phyloP scores from a whole-genome alignment of 2,797 vertebrate genomes.

The Halcyon chelicuti region DNA sequence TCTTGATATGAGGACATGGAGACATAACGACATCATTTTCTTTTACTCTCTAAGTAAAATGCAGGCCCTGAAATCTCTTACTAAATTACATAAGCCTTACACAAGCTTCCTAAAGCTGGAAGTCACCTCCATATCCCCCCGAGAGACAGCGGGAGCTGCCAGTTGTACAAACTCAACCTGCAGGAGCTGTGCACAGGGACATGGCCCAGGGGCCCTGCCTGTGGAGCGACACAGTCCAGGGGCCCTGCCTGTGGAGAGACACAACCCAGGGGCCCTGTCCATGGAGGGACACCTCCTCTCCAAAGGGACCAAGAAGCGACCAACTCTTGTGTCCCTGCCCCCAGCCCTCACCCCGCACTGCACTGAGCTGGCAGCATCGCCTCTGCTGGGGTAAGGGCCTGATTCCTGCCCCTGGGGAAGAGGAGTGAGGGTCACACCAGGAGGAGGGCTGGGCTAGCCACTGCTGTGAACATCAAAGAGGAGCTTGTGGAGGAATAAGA shows the following conservation, averaged over 20 bases:
- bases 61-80: not conserved
- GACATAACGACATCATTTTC: not conserved
- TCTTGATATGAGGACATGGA: not conserved
- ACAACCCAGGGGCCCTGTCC: not conserved
- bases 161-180: not conserved
- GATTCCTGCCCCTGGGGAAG: not conserved
- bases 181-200: not conserved
- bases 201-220: not conserved
- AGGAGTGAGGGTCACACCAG: not conserved
- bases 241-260: accelerated
- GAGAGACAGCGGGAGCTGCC: not conserved
- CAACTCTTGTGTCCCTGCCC: not conserved
- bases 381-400: not conserved
- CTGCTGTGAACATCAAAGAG: not conserved
- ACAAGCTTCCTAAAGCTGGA: not conserved
- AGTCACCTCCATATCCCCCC: not conserved
- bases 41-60: not conserved
- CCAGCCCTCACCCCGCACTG: not conserved
- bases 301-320: not conserved
- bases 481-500: not conserved
- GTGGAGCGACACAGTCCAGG: no score
- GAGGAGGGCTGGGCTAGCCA: no score
- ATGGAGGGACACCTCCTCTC: not conserved
- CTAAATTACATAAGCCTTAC: not conserved
- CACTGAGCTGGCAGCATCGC: accelerated